A percentile compares a stretch with the other conserved stretches of the same genome.
phyloP scores from a whole-genome alignment of 2,113 vertebrate genomes.

The Cavia aperea region DNA sequence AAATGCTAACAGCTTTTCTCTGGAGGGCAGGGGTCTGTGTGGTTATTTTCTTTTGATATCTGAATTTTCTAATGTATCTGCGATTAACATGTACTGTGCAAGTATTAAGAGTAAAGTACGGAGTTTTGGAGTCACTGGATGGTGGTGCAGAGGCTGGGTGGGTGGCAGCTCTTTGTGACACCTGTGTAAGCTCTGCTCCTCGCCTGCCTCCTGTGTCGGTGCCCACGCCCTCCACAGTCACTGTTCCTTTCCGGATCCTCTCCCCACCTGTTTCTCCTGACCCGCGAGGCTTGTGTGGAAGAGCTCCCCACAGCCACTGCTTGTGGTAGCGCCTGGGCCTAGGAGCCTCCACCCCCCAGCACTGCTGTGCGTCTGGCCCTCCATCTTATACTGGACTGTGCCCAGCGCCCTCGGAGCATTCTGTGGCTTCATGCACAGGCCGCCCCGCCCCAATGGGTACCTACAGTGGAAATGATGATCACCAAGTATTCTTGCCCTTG shows the following conservation, averaged over 20 bases:
- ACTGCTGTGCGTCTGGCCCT: neutral
- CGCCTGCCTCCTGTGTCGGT: accelerated
- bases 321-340: accelerated
- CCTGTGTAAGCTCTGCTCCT: too few species aligned
- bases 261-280: accelerated
- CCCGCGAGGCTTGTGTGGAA: neutral
- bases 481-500: slow-evolving; percentile 91
- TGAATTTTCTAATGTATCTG: neutral
- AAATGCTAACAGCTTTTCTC: neutral
- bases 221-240: accelerated
- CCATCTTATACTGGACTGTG: accelerated
- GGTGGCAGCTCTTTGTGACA: neutral
- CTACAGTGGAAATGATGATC: slow-evolving; percentile 89
- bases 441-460: slow-evolving; percentile 15
- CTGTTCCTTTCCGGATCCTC: neutral
- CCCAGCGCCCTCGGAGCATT: accelerated
- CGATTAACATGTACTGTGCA: too few species aligned
- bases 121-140: too few species aligned
- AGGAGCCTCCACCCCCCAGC: neutral
- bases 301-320: accelerated
- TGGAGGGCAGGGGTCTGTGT: neutral
- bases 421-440: accelerated
- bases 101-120: accelerated
- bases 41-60: neutral
- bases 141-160: neutral